Evolutionary conservation across 2,797 vertebrate genomes (phyloP).

Genomic region (Acanthurus leucopareius): DNA sequence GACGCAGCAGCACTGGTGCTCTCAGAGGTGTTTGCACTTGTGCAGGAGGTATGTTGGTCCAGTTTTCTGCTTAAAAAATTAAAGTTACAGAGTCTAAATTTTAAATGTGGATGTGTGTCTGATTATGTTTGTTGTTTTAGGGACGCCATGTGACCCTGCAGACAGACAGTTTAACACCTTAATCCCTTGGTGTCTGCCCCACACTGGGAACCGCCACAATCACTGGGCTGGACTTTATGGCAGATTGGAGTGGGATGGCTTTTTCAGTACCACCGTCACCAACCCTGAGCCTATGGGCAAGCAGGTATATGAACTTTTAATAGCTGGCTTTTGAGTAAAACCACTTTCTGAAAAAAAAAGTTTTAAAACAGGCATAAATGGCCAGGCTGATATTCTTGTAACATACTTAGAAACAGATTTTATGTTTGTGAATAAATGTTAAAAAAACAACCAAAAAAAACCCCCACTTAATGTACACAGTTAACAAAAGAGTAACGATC

Average conservation of each 20-base stretch:
- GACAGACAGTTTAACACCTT: conserved; percentile 96
- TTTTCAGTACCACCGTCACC: conserved; percentile 98
- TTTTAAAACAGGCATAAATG: background rate
- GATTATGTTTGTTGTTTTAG: conserved; percentile 54
- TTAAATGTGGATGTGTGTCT: background rate
- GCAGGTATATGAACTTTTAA: conserved; percentile 81
- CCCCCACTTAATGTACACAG: no score
- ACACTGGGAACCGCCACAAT: conserved; percentile 98
- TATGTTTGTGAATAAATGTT: background rate
- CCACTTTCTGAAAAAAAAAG: background rate
- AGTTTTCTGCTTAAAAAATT: background rate
- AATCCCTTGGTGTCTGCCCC: conserved; percentile 97
- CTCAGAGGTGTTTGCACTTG: conserved; percentile 94
- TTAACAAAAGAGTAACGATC: background rate
- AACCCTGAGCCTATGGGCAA: conserved; percentile 99
- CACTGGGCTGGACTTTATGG: conserved; percentile 98
- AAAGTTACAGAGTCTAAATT: background rate
- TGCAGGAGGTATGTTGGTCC: conserved; percentile 85
- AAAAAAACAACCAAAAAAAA: no score
- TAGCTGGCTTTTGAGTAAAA: background rate
- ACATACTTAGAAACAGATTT: background rate
- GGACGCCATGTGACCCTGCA: conserved; percentile 91
- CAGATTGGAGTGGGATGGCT: conserved; percentile 96
- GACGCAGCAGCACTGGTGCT: conserved; percentile 89
- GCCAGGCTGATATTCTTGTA: background rate